Percentiles rank a stretch among this genome's conserved stretches.
phyloP scores from a whole-genome alignment of 2,797 vertebrate species.

The Masticophis lateralis region DNA sequence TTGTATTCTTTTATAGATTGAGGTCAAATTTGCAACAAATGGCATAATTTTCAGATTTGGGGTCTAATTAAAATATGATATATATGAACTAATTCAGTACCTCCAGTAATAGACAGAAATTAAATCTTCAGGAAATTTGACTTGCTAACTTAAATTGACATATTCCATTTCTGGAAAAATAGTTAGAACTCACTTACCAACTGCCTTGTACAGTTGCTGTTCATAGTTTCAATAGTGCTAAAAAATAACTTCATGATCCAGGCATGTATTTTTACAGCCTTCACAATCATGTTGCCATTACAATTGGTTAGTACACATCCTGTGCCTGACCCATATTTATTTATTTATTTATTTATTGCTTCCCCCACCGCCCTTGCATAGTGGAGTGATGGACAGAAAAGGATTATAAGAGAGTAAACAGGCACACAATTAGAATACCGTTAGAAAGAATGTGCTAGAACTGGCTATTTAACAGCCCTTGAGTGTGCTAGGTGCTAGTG shows the following conservation, averaged over 20 bases:
- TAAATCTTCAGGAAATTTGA: not conserved
- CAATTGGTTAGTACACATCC: not conserved
- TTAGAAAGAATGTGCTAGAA: not conserved
- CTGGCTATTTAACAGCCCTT: not conserved
- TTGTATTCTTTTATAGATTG: not conserved
- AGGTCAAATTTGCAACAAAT: not conserved
- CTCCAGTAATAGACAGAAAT: not conserved
- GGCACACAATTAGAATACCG: not conserved
- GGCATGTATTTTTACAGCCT: not conserved
- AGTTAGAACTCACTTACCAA: not conserved
- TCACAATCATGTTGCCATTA: not conserved
- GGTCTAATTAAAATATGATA: not conserved
- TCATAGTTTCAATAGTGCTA: not conserved
- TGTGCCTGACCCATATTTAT: not conserved
- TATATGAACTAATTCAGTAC: not conserved
- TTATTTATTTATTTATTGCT: not conserved
- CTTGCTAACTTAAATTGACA: not conserved
- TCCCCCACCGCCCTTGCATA: not conserved
- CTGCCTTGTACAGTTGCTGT: not conserved
- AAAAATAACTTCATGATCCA: not conserved
- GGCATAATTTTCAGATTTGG: not conserved
- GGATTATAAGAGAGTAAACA: not conserved
- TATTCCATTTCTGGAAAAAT: not conserved
- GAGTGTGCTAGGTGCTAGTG: not conserved
- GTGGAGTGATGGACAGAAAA: not conserved